Conservation (phyloP, 2,888 invertebrate species). For the Hypomecis punctinalis region DNA sequence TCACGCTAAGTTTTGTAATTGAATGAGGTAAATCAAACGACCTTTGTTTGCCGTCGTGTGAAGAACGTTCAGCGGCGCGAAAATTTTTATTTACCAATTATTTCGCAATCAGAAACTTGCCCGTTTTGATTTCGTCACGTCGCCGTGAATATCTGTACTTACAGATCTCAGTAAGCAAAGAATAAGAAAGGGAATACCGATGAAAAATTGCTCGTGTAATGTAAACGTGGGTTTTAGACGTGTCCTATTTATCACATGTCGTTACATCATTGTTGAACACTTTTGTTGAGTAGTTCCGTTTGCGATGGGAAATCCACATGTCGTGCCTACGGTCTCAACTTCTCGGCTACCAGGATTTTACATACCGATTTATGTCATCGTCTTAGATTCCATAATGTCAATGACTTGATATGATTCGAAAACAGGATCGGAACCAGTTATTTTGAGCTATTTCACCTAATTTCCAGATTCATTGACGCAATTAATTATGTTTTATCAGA, state of each 20-base stretch:
- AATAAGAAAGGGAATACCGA: slow-evolving; percentile 31
- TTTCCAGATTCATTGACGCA: slow-evolving; percentile 13
- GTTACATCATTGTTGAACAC: slow-evolving; percentile 59
- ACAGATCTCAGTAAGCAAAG: slow-evolving; percentile 36
- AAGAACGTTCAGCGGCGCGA: slow-evolving; percentile 62
- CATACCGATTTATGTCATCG: slow-evolving; percentile 41
- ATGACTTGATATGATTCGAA: slow-evolving; percentile 43
- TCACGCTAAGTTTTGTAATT: slow-evolving; percentile 45
- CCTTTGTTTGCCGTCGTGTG: slow-evolving; percentile 59
- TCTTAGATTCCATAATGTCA: slow-evolving; percentile 47
- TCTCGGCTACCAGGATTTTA: slow-evolving; percentile 48
- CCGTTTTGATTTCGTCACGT: slow-evolving; percentile 56
- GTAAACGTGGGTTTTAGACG: slow-evolving; percentile 9
- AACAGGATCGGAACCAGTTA: slow-evolving; percentile 31
- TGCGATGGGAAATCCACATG: slow-evolving; percentile 62
- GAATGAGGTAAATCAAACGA: slow-evolving; percentile 54
- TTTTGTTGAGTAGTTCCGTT: slow-evolving; percentile 64
- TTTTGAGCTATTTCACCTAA: slow-evolving; percentile 20
- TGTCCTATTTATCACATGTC: slow-evolving; percentile 39
- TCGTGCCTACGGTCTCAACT: slow-evolving; percentile 41
- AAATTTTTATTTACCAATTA: slow-evolving; percentile 66
- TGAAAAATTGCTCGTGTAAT: slow-evolving; percentile 17
- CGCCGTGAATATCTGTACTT: slow-evolving; percentile 35
- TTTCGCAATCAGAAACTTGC: slow-evolving; percentile 66
- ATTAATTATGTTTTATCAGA: slow-evolving; percentile 19